A percentile compares a stretch with the other conserved stretches of the same genome.
Evolutionary conservation across 1,140 invertebrate species (phyloP).

Genomic region (Sycophaga agraensis): DNA sequence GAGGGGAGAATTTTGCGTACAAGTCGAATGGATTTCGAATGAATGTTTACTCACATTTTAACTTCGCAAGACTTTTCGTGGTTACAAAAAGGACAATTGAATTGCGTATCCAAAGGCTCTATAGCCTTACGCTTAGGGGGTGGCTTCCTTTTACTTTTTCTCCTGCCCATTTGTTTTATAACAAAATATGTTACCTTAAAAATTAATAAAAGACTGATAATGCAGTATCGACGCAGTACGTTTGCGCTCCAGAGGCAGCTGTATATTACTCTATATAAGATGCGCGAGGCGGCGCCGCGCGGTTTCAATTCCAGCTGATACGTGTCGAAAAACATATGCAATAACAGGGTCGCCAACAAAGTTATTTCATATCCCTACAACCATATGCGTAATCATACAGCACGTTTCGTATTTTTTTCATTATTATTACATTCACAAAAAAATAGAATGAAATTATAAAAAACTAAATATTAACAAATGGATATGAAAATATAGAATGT

Average conservation of each 20-base stretch:
- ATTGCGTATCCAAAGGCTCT: constrained; percentile 90
- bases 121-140: constrained; percentile 93
- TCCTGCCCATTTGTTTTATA: constrained; percentile 77
- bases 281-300: not conserved
- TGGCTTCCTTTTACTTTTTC: constrained; percentile 96
- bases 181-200: not conserved
- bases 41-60: constrained; percentile 81
- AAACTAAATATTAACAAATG: too few species aligned
- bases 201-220: not conserved
- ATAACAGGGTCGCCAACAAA: too few species aligned
- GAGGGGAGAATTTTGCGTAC: constrained; percentile 3
- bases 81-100: constrained; percentile 99
- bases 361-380: too few species aligned
- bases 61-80: constrained; percentile 99
- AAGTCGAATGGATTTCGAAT: not conserved
- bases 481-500: too few species aligned
- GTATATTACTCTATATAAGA: too few species aligned
- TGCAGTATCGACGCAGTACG: not conserved
- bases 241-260: too few species aligned
- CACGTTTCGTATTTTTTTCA: too few species aligned
- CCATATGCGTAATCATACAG: too few species aligned
- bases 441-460: too few species aligned
- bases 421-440: too few species aligned
- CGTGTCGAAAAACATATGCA: too few species aligned
- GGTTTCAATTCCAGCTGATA: too few species aligned